Evolutionary conservation across 1,140 invertebrate species (phyloP), one percentile per base, ranked within the genome.

Genomic region (Eubasilissa regina): DNA sequence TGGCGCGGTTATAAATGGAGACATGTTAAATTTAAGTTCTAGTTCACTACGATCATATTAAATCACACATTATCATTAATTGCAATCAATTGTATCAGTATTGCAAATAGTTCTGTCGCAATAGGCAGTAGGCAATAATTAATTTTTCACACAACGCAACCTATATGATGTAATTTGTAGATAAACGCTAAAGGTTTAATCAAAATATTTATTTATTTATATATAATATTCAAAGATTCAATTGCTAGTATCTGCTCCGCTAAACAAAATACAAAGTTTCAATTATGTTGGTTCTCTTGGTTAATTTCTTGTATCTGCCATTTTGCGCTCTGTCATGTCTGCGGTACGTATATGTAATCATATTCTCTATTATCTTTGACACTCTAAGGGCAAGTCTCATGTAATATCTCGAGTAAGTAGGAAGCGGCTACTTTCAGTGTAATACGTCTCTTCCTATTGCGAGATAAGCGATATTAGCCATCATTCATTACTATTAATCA

Each of bases 351-450:
- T 13, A 4, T 64, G 13, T 64, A 25, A 35, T 64, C 25, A 25
- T 51, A 1, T 13, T 25, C 11, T 51, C 48, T 15, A 51, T 51
- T 51, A 51, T 51, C 48, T 51, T 51, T 25, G 35, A 25, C 60
- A 64, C 60, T 25, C 35, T 43, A 64, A 58, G 55, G 55, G 55
- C 55, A 58, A 58, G 55, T 64, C 19, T n/a, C 21, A 21, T 21
- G 60, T 64, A 35, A 64, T 35, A 64, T n/a, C 19, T 9, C 11
- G 45, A 44, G 64, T 73, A 73, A 73, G 68, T 73, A 73, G 68
- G 68, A 73, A 55, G 25, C 48, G n/a, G 48, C 68, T 48, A 73
- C 68, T 73, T 73, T 73, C 68, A 35, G 25, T 55, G 48, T 55
- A 73, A 73, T 73, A 47, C 4, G 47, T 43, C 19, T 73, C 68